Evolutionary conservation across 2,797 vertebrate genomes (phyloP).

Genomic region (Typhlichthys eigenmanni): DNA sequence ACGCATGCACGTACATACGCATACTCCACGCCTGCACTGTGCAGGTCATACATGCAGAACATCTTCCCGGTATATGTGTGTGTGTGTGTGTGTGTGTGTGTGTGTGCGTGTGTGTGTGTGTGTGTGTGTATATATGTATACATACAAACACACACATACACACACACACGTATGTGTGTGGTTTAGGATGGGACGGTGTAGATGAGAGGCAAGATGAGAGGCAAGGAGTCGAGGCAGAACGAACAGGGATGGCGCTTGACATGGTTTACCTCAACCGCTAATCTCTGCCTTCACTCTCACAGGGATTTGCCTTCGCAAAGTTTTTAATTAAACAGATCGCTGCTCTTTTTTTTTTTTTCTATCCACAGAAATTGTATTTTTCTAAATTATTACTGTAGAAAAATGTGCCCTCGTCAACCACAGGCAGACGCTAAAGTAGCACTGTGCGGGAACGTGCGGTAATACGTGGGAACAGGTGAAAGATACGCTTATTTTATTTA

Average conservation of each 20-base stretch:
- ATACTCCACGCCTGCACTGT: no score
- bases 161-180: neutral
- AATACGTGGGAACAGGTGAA: no score
- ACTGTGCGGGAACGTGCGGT: no score
- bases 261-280: conserved; percentile 68
- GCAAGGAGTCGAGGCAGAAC: conserved; percentile 50
- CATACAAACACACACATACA: no score
- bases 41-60: neutral
- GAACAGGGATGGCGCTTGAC: conserved; percentile 43
- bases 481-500: no score
- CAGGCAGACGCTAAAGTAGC: neutral
- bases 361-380: conserved; percentile 65
- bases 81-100: neutral
- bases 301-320: conserved; percentile 68
- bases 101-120: no score
- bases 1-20: no score
- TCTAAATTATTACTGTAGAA: neutral
- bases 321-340: conserved; percentile 85
- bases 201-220: no score
- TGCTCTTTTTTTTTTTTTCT: conserved; percentile 72
- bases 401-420: conserved; percentile 25
- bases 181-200: conserved; percentile 30
- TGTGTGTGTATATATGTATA: no score
- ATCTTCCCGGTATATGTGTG: neutral
- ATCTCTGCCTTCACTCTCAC: conserved; percentile 75